Conservation (phyloP, 2,797 vertebrate species). For the Gallirallus australis region DNA sequence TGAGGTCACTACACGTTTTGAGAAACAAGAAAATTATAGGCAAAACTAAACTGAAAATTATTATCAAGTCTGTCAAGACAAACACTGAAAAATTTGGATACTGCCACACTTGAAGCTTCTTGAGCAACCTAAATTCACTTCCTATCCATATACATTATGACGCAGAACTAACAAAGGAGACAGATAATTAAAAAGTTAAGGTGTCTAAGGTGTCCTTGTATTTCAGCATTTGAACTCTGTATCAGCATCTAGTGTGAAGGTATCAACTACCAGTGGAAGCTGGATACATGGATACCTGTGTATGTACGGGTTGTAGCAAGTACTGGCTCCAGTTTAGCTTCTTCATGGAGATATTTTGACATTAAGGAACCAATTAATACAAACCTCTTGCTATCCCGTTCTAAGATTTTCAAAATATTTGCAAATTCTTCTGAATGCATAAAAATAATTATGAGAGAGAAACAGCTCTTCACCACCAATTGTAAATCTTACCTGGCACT, state of each 20-base stretch:
- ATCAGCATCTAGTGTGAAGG: background rate
- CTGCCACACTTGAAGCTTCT: background rate
- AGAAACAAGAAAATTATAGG: background rate
- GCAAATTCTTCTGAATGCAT: background rate
- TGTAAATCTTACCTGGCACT: background rate
- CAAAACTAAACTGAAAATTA: background rate
- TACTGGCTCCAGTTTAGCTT: background rate
- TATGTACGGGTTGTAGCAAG: background rate
- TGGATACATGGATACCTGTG: no score
- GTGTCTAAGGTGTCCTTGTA: background rate
- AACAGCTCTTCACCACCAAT: background rate
- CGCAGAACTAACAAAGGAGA: background rate
- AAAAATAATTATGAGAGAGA: background rate
- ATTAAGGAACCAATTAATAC: background rate
- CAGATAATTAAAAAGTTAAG: background rate
- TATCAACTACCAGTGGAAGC: background rate
- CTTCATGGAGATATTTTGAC: background rate
- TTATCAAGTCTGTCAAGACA: background rate
- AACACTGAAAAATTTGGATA: background rate
- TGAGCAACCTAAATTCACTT: background rate
- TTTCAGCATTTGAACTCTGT: background rate
- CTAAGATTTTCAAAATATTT: background rate
- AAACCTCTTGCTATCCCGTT: background rate
- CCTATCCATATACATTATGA: accelerated
- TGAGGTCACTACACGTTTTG: background rate